phyloP scores from a whole-genome alignment of 1,140 invertebrate species.

The Drosophila kurseongensis region DNA sequence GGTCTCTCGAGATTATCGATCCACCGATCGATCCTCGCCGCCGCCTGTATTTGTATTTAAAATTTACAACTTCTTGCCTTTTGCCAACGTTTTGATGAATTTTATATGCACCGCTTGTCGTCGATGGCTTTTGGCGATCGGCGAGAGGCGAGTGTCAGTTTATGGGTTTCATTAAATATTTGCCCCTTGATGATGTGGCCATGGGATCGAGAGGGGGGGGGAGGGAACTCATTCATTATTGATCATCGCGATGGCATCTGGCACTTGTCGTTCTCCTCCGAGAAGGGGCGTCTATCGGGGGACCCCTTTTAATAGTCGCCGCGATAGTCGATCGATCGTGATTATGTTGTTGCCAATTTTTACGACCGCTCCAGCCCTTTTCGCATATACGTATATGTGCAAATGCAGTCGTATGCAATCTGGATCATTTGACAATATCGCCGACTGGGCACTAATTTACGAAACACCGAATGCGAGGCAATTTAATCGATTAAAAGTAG shows the following conservation, averaged over 20 bases:
- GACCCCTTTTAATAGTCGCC: constrained; percentile 58
- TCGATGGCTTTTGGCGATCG: constrained; percentile 65
- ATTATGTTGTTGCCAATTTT: constrained; percentile 79
- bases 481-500: constrained; percentile 69
- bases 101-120: constrained; percentile 80
- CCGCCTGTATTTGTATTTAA: constrained; percentile 74
- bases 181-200: constrained; percentile 32
- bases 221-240: constrained; percentile 33
- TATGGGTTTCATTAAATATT: constrained; percentile 80
- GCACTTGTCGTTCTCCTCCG: constrained; percentile 28
- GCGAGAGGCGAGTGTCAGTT: constrained; percentile 64
- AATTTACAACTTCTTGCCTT: constrained; percentile 76
- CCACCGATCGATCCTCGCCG: constrained; percentile 27
- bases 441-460: constrained; percentile 73
- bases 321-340: constrained; percentile 62
- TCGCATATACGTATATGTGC: constrained; percentile 5
- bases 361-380: constrained; percentile 44
- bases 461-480: constrained; percentile 61
- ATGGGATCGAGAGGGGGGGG: background rate
- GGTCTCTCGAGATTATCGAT: constrained; percentile 66
- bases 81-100: constrained; percentile 75
- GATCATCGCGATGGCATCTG: constrained; percentile 39
- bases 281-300: background rate
- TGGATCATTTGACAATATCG: constrained; percentile 67
- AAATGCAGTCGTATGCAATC: constrained; percentile 8